These are phyloP conservation scores for Chloropsis cyanopogon DNA, from an alignment of 2,113 vertebrate genomes.

Conservation along the genomic window DNA sequence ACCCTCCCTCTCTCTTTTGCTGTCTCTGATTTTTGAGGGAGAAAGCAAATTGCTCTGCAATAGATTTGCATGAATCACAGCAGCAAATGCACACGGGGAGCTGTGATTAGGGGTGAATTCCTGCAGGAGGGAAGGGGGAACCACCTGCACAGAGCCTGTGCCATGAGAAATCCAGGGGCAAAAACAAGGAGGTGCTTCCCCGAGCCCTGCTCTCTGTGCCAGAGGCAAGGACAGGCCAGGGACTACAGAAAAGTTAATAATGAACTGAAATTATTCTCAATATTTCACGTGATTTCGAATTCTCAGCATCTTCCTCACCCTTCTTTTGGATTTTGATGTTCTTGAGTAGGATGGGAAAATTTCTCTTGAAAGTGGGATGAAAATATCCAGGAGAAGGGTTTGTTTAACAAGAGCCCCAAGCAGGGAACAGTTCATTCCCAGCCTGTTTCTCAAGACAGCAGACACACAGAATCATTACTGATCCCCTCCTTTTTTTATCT, in stretches of 20 bases:
- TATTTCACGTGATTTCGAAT: not conserved
- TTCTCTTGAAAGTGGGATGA: not conserved
- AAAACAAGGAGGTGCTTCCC: not conserved
- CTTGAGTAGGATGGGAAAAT: not conserved
- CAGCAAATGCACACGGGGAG: rapidly evolving
- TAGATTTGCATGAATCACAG: not conserved
- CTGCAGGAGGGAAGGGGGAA: not conserved
- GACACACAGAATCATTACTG: not conserved
- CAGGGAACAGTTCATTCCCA: not conserved
- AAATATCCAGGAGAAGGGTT: not conserved
- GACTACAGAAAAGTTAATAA: not conserved
- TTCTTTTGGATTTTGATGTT: not conserved
- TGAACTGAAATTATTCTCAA: not conserved
- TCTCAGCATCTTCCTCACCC: not conserved
- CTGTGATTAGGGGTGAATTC: not conserved
- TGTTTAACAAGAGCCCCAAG: not conserved
- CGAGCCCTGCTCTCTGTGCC: not conserved
- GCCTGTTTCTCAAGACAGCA: not conserved
- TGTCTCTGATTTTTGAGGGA: not conserved
- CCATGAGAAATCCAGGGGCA: rapidly evolving
- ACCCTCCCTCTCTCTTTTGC: not conserved
- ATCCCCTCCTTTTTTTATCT: not conserved
- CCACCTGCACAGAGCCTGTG: not conserved
- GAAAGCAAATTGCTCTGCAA: not conserved
- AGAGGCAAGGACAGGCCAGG: not conserved